These are phyloP conservation scores for Axea sp. DNA, from an alignment of 2,888 invertebrate species.

Conservation along the genomic window DNA sequence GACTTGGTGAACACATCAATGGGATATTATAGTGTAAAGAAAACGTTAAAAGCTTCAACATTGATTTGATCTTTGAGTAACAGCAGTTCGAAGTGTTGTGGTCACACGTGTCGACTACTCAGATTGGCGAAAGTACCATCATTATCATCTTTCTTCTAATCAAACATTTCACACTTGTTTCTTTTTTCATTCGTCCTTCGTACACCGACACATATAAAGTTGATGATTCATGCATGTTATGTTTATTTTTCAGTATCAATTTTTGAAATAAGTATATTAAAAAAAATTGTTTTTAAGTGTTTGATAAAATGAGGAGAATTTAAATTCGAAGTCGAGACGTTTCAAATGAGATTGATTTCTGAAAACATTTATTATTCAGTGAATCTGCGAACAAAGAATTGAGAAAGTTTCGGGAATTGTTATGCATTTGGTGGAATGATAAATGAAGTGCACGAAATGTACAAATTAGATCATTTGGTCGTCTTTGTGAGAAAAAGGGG, in stretches of 20 bases:
- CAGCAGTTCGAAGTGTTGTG: conserved; percentile 52
- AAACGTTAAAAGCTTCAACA: conserved; percentile 33
- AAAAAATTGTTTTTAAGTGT: no score
- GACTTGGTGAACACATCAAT: conserved; percentile 20
- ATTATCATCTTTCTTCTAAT: conserved; percentile 34
- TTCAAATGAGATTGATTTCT: no score
- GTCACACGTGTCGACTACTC: conserved; percentile 43
- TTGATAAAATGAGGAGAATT: no score
- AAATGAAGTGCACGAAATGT: conserved; percentile 38
- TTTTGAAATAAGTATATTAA: no score
- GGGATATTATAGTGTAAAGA: conserved; percentile 28
- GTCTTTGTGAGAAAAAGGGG: conserved; percentile 53
- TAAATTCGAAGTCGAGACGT: no score
- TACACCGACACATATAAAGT: conserved; percentile 6
- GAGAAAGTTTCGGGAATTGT: neutral
- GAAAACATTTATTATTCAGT: no score
- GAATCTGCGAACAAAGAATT: neutral
- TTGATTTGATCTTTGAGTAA: conserved; percentile 46
- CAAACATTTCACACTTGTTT: no score
- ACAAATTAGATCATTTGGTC: conserved; percentile 57
- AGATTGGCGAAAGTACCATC: conserved; percentile 26
- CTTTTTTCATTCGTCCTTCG: conserved; percentile 12
- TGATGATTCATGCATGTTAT: no score
- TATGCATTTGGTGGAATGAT: conserved; percentile 33
- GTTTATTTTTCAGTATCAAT: no score